Evolutionary conservation across 1,140 invertebrate genomes (phyloP).

Genomic region (Drosophila cardini): DNA sequence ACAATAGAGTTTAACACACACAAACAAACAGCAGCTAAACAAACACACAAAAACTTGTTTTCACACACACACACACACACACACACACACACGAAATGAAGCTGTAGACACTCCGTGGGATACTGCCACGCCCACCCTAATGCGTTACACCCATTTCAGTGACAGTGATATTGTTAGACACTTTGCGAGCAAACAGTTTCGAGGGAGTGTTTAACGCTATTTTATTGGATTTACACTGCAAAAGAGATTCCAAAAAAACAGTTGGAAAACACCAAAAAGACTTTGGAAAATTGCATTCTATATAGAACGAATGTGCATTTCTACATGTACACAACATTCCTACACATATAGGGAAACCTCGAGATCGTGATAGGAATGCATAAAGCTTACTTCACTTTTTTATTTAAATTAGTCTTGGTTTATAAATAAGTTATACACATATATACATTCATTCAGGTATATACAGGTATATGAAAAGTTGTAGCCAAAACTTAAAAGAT

Average conservation of each 20-base stretch:
- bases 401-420: conserved; percentile 17
- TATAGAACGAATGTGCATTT: conserved; percentile 34
- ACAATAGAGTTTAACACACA: no score
- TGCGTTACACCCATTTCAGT: no score
- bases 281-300: conserved; percentile 25
- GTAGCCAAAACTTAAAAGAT: conserved; percentile 20
- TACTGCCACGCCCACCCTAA: no score
- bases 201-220: conserved; percentile 31
- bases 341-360: background rate
- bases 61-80: no score
- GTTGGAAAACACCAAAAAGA: conserved; percentile 8
- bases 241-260: conserved; percentile 41
- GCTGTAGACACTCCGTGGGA: no score
- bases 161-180: no score
- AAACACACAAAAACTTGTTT: no score
- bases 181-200: conserved; percentile 5
- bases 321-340: background rate
- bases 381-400: conserved; percentile 2
- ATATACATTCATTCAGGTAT: conserved; percentile 10
- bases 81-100: no score
- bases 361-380: conserved; percentile 20
- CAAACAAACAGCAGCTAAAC: no score
- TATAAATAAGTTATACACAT: conserved; percentile 24
- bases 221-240: conserved; percentile 10
- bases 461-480: background rate